These are phyloP conservation scores for Ia io DNA, from an alignment of 2,113 vertebrate species.

Conservation along the genomic window DNA sequence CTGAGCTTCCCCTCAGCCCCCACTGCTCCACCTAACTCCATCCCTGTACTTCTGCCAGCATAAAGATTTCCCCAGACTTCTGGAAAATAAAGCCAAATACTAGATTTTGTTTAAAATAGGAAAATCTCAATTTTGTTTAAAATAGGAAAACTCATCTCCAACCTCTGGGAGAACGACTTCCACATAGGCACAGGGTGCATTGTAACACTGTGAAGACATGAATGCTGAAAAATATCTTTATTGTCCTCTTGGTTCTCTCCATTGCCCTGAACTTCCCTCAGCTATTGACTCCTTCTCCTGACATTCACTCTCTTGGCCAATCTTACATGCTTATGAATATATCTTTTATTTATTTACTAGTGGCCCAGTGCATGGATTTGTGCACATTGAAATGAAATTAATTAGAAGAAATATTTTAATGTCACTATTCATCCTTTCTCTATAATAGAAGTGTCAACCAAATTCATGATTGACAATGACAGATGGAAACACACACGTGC, in stretches of 20 bases:
- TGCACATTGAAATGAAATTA: too few species aligned
- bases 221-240: neutral
- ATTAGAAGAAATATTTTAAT: too few species aligned
- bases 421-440: too few species aligned
- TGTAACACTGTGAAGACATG: neutral
- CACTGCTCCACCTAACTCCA: neutral
- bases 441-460: too few species aligned
- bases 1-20: neutral
- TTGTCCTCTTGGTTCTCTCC: neutral
- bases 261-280: neutral
- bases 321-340: neutral
- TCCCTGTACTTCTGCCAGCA: neutral
- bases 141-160: neutral
- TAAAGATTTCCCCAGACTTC: neutral
- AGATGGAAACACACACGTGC: too few species aligned
- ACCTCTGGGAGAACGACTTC: neutral
- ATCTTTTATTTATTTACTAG: neutral
- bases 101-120: neutral
- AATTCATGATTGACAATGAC: too few species aligned
- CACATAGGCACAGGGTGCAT: fast-evolving
- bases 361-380: neutral
- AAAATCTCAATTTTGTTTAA: neutral
- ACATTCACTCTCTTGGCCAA: neutral
- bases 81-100: neutral
- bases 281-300: too few species aligned